A percentile compares a stretch with the other conserved stretches of the same genome.
Evolutionary conservation across 2,888 invertebrate genomes (phyloP).

Genomic region (Caradrina kadenii): DNA sequence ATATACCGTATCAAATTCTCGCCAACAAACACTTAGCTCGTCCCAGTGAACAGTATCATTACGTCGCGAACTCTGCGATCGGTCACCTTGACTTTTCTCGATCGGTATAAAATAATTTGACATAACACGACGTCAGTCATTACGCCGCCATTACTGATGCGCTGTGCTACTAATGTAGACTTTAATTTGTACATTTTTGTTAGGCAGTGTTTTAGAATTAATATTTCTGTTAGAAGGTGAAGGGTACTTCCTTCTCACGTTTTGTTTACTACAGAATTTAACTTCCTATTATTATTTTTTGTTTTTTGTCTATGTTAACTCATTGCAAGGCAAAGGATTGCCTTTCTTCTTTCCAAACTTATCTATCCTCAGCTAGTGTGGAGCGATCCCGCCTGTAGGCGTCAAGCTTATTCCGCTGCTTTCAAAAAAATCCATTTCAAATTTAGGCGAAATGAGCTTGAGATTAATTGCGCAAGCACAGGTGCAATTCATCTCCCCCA

Average conservation of each 20-base stretch:
- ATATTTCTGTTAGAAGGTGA: not conserved
- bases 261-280: too few relatives aligned
- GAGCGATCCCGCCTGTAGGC: too few relatives aligned
- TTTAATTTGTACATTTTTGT: conserved; percentile 71
- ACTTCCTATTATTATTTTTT: too few relatives aligned
- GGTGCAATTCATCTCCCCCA: too few relatives aligned
- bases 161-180: conserved; percentile 55
- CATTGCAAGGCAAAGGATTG: too few relatives aligned
- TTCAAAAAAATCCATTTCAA: too few relatives aligned
- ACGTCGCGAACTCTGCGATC: conserved; percentile 76
- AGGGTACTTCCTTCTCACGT: not conserved
- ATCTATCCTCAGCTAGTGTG: too few relatives aligned
- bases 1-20: conserved; percentile 65
- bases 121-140: conserved; percentile 86
- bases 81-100: conserved; percentile 89
- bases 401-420: too few relatives aligned
- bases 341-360: too few relatives aligned
- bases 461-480: too few relatives aligned
- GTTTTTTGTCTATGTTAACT: too few relatives aligned
- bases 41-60: conserved; percentile 71
- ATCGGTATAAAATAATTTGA: conserved; percentile 89
- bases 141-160: conserved; percentile 77
- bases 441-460: too few relatives aligned
- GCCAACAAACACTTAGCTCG: conserved; percentile 19
- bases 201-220: conserved; percentile 27